phyloP scores from a whole-genome alignment of 64 coral and sea anemone genomes.

The Catalaphyllia jardinei region DNA sequence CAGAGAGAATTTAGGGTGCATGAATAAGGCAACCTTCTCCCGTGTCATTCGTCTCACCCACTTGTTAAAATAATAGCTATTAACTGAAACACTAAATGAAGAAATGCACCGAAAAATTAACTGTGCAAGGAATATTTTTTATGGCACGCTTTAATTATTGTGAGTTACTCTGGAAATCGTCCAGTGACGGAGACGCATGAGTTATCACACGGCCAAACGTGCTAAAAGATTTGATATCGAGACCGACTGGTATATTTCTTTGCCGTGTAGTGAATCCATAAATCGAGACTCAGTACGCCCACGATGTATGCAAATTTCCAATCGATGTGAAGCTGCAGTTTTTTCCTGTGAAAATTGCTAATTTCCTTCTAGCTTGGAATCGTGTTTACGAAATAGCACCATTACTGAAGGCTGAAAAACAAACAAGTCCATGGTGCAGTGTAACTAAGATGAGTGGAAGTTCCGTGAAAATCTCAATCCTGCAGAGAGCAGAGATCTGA shows the following conservation, averaged over 20 bases:
- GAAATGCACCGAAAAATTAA: too few species aligned
- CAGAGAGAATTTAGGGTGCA: too few species aligned
- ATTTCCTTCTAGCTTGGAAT: background rate
- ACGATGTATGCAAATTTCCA: background rate
- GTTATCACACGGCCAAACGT: too few species aligned
- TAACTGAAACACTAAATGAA: too few species aligned
- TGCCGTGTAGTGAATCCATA: background rate
- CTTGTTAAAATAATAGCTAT: too few species aligned
- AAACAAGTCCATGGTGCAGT: background rate
- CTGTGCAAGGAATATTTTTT: too few species aligned
- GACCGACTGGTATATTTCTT: background rate
- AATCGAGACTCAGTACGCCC: background rate
- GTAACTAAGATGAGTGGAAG: background rate
- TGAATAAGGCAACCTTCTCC: too few species aligned
- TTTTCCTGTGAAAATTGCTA: background rate
- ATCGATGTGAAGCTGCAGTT: background rate
- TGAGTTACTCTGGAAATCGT: too few species aligned
- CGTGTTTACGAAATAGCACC: background rate
- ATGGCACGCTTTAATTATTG: too few species aligned
- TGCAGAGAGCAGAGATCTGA: background rate
- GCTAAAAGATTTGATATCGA: background rate
- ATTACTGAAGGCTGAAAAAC: background rate
- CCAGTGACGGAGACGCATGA: too few species aligned
- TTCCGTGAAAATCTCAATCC: background rate
- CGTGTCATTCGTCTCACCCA: too few species aligned